These are phyloP conservation scores for Drosophila koepferae DNA, from an alignment of 2,888 invertebrate genomes.

Conservation along the genomic window DNA sequence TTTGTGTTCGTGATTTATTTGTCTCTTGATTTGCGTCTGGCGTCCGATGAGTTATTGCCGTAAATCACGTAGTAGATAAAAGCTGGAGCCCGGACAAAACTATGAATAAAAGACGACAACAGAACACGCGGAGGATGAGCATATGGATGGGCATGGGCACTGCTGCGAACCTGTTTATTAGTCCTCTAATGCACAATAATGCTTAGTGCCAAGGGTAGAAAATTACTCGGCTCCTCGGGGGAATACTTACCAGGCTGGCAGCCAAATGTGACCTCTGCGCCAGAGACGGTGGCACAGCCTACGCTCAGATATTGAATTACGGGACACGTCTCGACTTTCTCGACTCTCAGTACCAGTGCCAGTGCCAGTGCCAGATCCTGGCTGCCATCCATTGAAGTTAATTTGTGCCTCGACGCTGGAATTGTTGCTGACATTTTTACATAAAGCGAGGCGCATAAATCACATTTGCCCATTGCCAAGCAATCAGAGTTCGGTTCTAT, in stretches of 20 bases:
- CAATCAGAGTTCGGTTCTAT: slow-evolving; percentile 73
- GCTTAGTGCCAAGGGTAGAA: slow-evolving; percentile 81
- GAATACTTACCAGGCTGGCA: slow-evolving; percentile 76
- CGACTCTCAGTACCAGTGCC: slow-evolving; percentile 7
- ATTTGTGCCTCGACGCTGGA: slow-evolving; percentile 70
- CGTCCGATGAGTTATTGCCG: slow-evolving; percentile 80
- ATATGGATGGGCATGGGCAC: not conserved
- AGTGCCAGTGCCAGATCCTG: slow-evolving; percentile 4
- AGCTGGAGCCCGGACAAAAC: slow-evolving; percentile 67
- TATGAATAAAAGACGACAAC: slow-evolving; percentile 52
- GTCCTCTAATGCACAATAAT: slow-evolving; percentile 84
- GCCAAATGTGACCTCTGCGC: slow-evolving; percentile 83
- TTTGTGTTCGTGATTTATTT: slow-evolving; percentile 77
- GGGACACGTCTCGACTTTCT: slow-evolving; percentile 82
- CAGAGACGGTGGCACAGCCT: slow-evolving; percentile 23
- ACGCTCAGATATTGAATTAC: slow-evolving; percentile 75
- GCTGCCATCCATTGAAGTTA: slow-evolving; percentile 56
- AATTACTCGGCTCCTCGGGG: slow-evolving; percentile 80
- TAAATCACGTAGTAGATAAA: slow-evolving; percentile 83
- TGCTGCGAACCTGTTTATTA: slow-evolving; percentile 83
- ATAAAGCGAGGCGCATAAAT: slow-evolving; percentile 76
- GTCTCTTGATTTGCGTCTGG: slow-evolving; percentile 73
- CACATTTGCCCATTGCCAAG: slow-evolving; percentile 80
- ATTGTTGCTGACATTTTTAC: slow-evolving; percentile 82
- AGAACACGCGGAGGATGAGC: slow-evolving; percentile 16